phyloP scores from a whole-genome alignment of 2,797 vertebrate genomes.

The Alcedo atthis region DNA sequence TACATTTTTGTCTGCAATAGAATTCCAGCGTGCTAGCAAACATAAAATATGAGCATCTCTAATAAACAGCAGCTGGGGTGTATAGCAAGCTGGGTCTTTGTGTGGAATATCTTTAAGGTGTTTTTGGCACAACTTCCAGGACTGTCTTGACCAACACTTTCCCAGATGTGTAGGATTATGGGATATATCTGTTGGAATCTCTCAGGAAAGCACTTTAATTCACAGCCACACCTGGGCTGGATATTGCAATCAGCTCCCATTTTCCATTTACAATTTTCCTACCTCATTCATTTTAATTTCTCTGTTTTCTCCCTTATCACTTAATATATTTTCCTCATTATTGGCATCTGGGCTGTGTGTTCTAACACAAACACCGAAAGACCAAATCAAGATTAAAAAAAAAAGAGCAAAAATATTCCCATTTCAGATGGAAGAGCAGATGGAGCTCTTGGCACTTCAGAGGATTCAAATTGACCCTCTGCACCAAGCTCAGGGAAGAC shows the following conservation, averaged over 20 bases:
- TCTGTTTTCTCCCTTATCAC: conserved; percentile 61
- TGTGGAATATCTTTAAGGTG: conserved; percentile 67
- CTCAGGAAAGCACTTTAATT: conserved; percentile 52
- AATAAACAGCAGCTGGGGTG: conserved; percentile 68
- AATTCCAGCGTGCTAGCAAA: conserved; percentile 4
- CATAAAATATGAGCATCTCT: conserved; percentile 61
- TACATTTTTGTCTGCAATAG: conserved; percentile 25
- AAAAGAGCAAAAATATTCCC: conserved; percentile 79
- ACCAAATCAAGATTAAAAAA: conserved; percentile 78
- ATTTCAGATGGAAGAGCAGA: conserved; percentile 84
- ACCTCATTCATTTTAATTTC: conserved; percentile 61
- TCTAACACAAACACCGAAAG: conserved; percentile 73
- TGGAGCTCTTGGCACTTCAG: conserved; percentile 81
- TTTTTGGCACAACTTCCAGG: conserved; percentile 63
- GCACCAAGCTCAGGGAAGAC: conserved; percentile 77
- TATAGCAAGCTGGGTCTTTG: conserved; percentile 51
- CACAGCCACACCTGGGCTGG: conserved; percentile 59
- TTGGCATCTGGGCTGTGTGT: conserved; percentile 75
- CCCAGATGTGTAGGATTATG: conserved; percentile 66
- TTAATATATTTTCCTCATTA: conserved; percentile 71
- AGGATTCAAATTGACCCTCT: conserved; percentile 82
- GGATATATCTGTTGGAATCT: conserved; percentile 55
- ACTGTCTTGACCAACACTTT: conserved; percentile 65
- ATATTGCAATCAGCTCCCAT: conserved; percentile 32
- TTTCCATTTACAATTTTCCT: conserved; percentile 47